These are phyloP conservation scores for Acleris literana DNA, from an alignment of 2,888 invertebrate genomes.

Conservation along the genomic window DNA sequence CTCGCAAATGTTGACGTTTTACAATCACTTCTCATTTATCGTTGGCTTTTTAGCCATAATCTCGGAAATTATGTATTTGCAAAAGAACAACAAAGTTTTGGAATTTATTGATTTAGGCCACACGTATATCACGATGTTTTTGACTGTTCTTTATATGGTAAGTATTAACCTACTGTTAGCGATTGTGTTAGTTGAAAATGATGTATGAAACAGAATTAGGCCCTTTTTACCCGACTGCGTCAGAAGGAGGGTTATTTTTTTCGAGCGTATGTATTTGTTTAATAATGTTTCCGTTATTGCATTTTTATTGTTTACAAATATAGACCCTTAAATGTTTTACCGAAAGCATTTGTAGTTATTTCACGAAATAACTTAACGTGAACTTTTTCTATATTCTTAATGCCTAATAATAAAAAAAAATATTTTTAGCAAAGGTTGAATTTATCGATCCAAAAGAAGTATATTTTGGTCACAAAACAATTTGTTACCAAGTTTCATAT, in stretches of 20 bases:
- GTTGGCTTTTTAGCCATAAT: not conserved
- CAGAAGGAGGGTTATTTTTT: no score
- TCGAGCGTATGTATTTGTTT: no score
- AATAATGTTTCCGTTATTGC: no score
- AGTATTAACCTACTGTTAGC: not conserved
- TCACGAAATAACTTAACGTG: no score
- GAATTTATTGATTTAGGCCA: slow-evolving; percentile 2
- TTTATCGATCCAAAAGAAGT: not conserved
- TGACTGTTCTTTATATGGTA: slow-evolving; percentile 3
- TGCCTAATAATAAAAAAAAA: not conserved
- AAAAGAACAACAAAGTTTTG: not conserved
- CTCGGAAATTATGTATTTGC: not conserved
- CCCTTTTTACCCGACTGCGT: no score
- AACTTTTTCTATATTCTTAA: no score
- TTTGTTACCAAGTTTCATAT: slow-evolving; percentile 19
- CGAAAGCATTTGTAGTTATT: no score
- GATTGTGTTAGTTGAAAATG: no score
- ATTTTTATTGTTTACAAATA: no score
- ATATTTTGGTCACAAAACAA: not conserved
- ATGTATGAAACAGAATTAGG: no score
- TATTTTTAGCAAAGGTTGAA: slow-evolving; percentile 8
- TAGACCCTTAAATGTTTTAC: no score
- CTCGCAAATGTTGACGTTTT: not conserved
- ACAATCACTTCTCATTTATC: not conserved
- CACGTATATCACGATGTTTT: slow-evolving; percentile 1